Conservation (phyloP, 2,888 invertebrate genomes). For the Noctuana brunneofusca region DNA sequence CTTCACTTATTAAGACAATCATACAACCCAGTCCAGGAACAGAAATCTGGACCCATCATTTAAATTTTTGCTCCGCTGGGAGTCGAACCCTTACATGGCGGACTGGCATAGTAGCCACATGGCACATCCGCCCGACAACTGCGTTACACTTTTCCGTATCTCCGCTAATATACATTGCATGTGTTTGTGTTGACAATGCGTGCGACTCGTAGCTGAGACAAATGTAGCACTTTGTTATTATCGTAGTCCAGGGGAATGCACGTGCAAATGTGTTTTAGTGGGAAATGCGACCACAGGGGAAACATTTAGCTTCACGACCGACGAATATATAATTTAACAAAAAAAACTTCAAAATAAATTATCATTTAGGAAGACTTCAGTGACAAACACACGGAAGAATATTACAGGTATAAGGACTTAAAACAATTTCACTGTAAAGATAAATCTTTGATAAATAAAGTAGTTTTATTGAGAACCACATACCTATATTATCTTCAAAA, state of each 20-base stretch:
- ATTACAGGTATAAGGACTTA: no score
- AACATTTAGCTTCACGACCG: no score
- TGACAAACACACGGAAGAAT: no score
- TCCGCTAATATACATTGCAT: background rate
- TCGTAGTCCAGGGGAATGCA: background rate
- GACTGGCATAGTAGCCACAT: background rate
- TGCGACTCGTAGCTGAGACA: background rate
- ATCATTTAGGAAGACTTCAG: no score
- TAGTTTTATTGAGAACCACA: no score
- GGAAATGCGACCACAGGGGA: background rate
- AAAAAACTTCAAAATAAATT: no score
- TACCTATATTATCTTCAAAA: no score
- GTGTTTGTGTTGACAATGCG: background rate
- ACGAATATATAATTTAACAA: no score
- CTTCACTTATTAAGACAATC: no score
- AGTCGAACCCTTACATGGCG: background rate
- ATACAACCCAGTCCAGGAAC: background rate
- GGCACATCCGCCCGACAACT: background rate
- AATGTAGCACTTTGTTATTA: slow-evolving; percentile 5
- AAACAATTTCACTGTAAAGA: no score
- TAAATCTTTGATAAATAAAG: no score
- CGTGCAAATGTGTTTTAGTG: background rate
- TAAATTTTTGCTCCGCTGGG: background rate
- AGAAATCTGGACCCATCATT: background rate
- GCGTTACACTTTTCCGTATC: background rate